phyloP scores from a whole-genome alignment of 1,140 invertebrate species.

The Drosophila burlai region DNA sequence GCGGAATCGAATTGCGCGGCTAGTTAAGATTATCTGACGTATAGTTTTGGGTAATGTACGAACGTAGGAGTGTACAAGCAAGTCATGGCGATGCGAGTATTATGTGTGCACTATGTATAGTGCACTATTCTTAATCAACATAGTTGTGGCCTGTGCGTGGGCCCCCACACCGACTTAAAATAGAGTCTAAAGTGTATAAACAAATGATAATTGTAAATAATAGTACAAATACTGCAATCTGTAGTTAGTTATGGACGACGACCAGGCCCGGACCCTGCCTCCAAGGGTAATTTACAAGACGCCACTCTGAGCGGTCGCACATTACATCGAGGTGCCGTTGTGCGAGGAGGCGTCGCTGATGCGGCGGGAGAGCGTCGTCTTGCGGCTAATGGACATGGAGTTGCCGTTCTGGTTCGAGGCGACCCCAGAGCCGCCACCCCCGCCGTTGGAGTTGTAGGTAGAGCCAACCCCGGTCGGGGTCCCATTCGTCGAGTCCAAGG shows the following conservation, averaged over 20 bases:
- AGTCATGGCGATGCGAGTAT: conserved; percentile 32
- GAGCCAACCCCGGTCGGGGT: conserved; percentile 91
- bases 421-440: conserved; percentile 14
- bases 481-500: conserved; percentile 91
- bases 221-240: conserved; percentile 5
- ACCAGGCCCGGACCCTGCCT: conserved; percentile 9
- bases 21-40: conserved; percentile 35
- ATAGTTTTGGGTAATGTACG: conserved; percentile 22
- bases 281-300: conserved; percentile 58
- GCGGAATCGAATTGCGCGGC: conserved; percentile 17
- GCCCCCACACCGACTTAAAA: conserved; percentile 12
- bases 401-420: conserved; percentile 64
- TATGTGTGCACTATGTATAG: conserved; percentile 29
- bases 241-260: conserved; percentile 25
- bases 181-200: conserved; percentile 21
- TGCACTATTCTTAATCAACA: conserved; percentile 25
- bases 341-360: conserved; percentile 88
- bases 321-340: conserved; percentile 78
- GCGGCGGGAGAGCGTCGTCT: conserved; percentile 87
- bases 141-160: conserved; percentile 15
- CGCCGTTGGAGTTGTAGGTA: conserved; percentile 38
- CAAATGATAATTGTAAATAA: neutral
- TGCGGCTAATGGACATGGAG: conserved; percentile 84
- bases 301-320: conserved; percentile 21
- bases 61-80: conserved; percentile 29